These are phyloP conservation scores for Epinephelus awoara DNA, from an alignment of 2,797 vertebrate species.

Conservation along the genomic window DNA sequence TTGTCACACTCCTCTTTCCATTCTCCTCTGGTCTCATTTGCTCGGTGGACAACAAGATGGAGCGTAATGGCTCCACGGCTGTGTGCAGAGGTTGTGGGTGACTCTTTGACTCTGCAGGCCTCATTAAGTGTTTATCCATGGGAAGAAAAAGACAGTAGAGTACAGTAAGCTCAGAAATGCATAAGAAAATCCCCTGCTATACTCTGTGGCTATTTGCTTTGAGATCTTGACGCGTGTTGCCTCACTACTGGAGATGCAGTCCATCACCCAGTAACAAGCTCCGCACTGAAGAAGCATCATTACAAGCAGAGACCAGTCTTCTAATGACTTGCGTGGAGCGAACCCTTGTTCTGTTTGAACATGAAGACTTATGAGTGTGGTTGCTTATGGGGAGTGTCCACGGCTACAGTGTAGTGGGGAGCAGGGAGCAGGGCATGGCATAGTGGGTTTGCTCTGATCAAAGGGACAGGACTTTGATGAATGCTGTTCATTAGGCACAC, in stretches of 20 bases:
- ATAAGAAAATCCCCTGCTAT: conserved; percentile 14
- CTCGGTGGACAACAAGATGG: conserved; percentile 48
- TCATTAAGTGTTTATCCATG: conserved; percentile 59
- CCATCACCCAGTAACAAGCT: conserved; percentile 70
- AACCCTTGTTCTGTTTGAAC: conserved; percentile 57
- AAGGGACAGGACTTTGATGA: conserved; percentile 86
- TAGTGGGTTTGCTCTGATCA: conserved; percentile 79
- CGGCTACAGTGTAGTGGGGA: conserved; percentile 56
- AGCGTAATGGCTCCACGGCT: conserved; percentile 45
- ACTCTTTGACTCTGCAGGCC: conserved; percentile 50
- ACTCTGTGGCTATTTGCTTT: conserved; percentile 37
- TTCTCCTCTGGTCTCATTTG: conserved; percentile 62
- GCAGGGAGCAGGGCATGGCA: conserved; percentile 55
- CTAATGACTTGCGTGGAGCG: conserved; percentile 48
- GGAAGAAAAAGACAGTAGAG: conserved; percentile 17
- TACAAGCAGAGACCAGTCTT: conserved; percentile 43
- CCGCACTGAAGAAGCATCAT: conserved; percentile 43
- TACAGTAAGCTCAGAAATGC: conserved; percentile 24
- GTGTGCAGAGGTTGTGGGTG: conserved; percentile 39
- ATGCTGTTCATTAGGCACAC: conserved; percentile 85
- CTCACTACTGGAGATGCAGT: conserved; percentile 38
- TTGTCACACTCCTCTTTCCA: conserved; percentile 59
- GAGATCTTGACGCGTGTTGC: conserved; percentile 32
- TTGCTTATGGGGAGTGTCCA: conserved; percentile 57
- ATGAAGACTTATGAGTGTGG: conserved; percentile 58